Base-by-base conservation (phyloP, 2,113 vertebrate species). In the Pteropus alecto region DNA sequence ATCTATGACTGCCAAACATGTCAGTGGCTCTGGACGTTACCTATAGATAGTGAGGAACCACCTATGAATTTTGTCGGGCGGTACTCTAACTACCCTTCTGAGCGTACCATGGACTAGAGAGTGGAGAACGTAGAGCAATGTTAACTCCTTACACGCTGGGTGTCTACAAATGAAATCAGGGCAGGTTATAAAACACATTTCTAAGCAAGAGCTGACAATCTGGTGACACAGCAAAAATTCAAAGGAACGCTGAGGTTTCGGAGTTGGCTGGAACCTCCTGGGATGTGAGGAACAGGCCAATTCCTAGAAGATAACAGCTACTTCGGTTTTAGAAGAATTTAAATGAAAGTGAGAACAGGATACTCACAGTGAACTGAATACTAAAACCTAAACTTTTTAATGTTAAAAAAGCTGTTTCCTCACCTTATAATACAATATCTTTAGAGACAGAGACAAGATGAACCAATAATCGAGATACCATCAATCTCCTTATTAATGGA, bases 171-270 rank as follows among this genome's bases (percentile, higher is more conserved):
- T 61, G 6, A 77, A 94, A 85, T 70, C 43, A 71, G 16, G 38
- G 11, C 77, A 70, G 43, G n/a, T 87, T 86, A 81, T 46, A 41
- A 92, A 94, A 93, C n/a, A 95, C 0, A 93, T 81, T 93, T 93
- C 79, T 87, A 92, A 76, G 74, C 38, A 95, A 88, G 83, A 65
- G 30, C 77, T 67, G 58, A 63, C 56, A 85, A 73, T 73, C 65
- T 82, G 15, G 22, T 73, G 21, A 82, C 5, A 71, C 3, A 78
- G 61, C 38, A 91, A 91, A 76, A 93, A 68, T 30, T 73, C n/a
- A 94, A 76, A 73, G 54, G 70, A 68, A 79, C 61, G 76, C 0
- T 78, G 61, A 82, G 54, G 43, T 65, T 78, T 95, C 33, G 48
- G 78, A 43, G 56, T 65, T 94, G 83, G n/a, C 7, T 41, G n/a